Base-by-base conservation (phyloP, 2,888 invertebrate genomes). In the Synanthedon andrenaeformis region DNA sequence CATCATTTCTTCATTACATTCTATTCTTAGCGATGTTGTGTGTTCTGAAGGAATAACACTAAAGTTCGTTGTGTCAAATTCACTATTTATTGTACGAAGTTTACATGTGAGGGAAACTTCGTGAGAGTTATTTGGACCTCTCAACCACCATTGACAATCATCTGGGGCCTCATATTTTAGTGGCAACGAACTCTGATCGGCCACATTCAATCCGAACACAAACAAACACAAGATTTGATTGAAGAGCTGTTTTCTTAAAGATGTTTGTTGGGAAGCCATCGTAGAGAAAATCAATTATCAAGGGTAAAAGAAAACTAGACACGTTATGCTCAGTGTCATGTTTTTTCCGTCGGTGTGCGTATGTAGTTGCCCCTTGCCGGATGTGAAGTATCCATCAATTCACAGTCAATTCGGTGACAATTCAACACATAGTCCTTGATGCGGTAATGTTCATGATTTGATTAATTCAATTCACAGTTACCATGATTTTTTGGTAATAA, bases 1-100 rank as follows among this genome's bases (percentile, higher is more conserved):
- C 90, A 93, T 91, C 66, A 94, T 91, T 65, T 92, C 92, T 70
- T 93, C 92, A 71, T 93, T 94, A 86, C 92, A 96, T 79, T 94
- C 91, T 69, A 96, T 92, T 65, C 91, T 89, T 56, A 96, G 80
- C 4, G 93, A 92, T 28, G 93, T 92, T 17, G 95, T 95, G 72
- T 94, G 92, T 71, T 95, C 94, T 12, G 93, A 91, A 51, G 95
- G 94, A 58, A 95, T 94, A 53, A 94, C 93, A 82, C 94, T 94
- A 73, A 95, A 95, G 82, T 96, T 96, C 42, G 95, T 96, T 60
- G 93, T 94, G 79, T 93, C 95, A 74, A 93, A 94, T 76, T 94
- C 95, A 87, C 94, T 94, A 82, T 95, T 94, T 70, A 95, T 94
- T 52, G 95, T 93, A 65, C 95, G 89, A 68, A 95, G 89, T 81